These are phyloP conservation scores for Corynorhinus townsendii DNA, from an alignment of 2,113 vertebrate genomes.

Conservation along the genomic window DNA sequence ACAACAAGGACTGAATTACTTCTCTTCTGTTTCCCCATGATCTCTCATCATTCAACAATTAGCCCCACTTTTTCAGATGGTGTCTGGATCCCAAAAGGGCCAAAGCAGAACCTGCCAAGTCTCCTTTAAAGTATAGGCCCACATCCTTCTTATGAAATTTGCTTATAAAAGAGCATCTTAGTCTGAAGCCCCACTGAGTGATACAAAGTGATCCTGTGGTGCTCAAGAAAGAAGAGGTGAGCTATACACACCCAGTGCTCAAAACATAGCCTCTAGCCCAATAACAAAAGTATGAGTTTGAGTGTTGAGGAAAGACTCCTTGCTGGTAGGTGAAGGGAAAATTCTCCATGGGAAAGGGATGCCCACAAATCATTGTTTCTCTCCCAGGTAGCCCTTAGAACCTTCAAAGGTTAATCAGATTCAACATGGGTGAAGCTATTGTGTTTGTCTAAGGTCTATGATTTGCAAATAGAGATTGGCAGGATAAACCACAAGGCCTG, in stretches of 20 bases:
- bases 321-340: background rate
- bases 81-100: no score
- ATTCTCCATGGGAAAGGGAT: background rate
- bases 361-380: background rate
- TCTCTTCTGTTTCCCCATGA: no score
- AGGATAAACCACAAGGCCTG: background rate
- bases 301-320: background rate
- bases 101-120: no score
- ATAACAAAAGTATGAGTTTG: background rate
- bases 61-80: no score
- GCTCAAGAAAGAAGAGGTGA: background rate
- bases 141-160: no score
- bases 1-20: no score
- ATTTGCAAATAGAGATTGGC: conserved; percentile 15
- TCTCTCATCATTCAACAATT: no score
- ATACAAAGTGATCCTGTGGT: background rate
- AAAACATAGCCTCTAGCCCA: background rate
- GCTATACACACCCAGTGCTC: background rate
- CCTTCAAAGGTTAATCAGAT: conserved; percentile 28
- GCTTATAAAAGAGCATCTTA: background rate
- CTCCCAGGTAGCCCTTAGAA: background rate
- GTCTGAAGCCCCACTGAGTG: background rate
- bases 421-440: background rate
- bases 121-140: background rate
- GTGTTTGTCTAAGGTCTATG: background rate